A percentile compares a stretch with the other conserved stretches of the same genome.
phyloP scores from a whole-genome alignment of 2,797 vertebrate genomes.

The Salarias fasciatus region DNA sequence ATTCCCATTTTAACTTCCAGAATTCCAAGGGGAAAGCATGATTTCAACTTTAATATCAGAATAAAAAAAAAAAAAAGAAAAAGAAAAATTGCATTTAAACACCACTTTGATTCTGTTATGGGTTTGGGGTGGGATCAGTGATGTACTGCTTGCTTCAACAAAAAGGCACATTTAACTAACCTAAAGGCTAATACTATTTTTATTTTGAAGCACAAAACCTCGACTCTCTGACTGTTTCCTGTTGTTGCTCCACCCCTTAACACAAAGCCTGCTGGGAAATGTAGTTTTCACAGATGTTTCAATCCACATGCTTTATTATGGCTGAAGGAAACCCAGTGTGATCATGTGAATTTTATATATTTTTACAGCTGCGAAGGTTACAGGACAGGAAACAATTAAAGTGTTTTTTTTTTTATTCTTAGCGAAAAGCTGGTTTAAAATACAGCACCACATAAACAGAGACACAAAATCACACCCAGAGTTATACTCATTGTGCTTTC shows the following conservation, averaged over 20 bases:
- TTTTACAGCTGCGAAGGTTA: background rate
- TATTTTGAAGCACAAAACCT: conserved; percentile 32
- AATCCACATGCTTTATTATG: background rate
- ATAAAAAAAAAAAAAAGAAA: no score
- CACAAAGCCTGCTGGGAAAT: conserved; percentile 28
- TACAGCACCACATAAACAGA: conserved; percentile 6
- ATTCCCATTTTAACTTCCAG: no score
- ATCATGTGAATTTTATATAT: background rate
- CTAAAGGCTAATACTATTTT: background rate
- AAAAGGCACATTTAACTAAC: background rate
- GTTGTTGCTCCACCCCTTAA: background rate
- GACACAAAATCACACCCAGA: conserved; percentile 12
- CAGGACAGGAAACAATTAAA: background rate
- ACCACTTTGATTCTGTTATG: no score
- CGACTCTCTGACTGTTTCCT: background rate
- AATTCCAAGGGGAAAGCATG: no score
- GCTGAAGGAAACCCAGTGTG: background rate
- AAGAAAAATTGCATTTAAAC: no score
- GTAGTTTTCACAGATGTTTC: conserved; percentile 24
- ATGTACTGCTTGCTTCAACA: background rate
- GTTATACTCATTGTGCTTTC: background rate
- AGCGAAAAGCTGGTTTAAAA: conserved; percentile 18
- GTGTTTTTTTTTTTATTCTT: background rate
- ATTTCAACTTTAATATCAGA: no score
- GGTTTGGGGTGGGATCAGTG: no score